phyloP scores from a whole-genome alignment of 2,888 invertebrate species.

The Pterobdella sp. region DNA sequence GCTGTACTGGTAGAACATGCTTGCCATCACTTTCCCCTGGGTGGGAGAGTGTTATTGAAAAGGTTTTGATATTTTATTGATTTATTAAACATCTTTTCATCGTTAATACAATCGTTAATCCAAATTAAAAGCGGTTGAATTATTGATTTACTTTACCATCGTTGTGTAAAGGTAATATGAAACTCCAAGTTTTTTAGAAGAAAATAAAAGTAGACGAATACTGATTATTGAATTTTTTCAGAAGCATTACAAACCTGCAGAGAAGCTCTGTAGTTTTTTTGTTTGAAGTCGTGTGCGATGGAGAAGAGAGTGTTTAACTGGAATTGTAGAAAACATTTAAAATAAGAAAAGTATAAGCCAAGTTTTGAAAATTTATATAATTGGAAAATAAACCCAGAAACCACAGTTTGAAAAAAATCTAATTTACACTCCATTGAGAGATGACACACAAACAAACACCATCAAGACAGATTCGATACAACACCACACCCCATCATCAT shows the following conservation, averaged over 20 bases:
- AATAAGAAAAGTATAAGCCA: background rate
- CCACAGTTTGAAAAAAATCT: background rate
- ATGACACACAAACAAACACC: background rate
- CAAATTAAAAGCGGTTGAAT: too few relatives aligned
- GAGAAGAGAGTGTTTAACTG: slow-evolving; percentile 82
- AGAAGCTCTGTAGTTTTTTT: slow-evolving; percentile 13
- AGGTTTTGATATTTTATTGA: too few relatives aligned
- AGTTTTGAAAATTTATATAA: background rate
- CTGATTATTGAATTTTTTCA: too few relatives aligned
- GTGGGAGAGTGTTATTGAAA: background rate
- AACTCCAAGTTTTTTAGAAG: too few relatives aligned
- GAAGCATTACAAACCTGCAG: slow-evolving; percentile 9
- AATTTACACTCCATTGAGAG: background rate
- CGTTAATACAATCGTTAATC: too few relatives aligned
- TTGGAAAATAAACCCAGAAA: too few relatives aligned
- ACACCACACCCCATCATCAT: background rate
- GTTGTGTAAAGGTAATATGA: too few relatives aligned
- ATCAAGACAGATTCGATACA: background rate
- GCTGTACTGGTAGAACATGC: slow-evolving; percentile 93
- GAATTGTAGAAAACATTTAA: slow-evolving; percentile 24
- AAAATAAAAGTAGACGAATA: background rate
- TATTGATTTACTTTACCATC: too few relatives aligned
- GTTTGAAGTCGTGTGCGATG: slow-evolving; percentile 68
- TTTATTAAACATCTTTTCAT: too few relatives aligned
- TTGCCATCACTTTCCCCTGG: slow-evolving; percentile 84